Percentiles rank a stretch among this genome's conserved stretches.
These are phyloP conservation scores for Chloroceryle amazona DNA, from an alignment of 2,797 vertebrate species.

Conservation along the genomic window DNA sequence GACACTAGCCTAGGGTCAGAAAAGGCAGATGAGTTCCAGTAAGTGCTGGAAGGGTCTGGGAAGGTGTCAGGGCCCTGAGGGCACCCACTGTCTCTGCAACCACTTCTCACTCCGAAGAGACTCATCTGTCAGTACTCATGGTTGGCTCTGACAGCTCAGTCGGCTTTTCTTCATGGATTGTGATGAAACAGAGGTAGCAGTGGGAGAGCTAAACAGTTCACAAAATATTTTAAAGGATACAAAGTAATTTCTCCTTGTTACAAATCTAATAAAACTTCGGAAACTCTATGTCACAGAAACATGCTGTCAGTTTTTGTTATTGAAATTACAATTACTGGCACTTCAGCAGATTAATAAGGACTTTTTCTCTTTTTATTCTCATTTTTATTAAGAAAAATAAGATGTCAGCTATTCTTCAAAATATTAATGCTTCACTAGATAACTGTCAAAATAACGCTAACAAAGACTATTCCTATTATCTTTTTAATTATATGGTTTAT, in stretches of 20 bases:
- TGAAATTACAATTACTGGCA: not conserved
- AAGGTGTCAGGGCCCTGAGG: not conserved
- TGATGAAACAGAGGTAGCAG: not conserved
- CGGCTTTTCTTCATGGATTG: not conserved
- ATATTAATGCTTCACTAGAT: not conserved
- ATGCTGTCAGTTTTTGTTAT: not conserved
- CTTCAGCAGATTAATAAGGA: not conserved
- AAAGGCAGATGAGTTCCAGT: accelerated
- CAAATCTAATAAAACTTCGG: not conserved
- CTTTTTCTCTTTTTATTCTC: not conserved
- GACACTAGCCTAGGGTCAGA: not conserved
- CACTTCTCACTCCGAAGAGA: not conserved
- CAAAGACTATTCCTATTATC: not conserved
- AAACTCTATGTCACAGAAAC: not conserved
- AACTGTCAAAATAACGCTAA: not conserved
- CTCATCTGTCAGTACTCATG: accelerated
- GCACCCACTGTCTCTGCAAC: not conserved
- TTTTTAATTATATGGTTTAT: not conserved
- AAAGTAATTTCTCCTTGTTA: not conserved
- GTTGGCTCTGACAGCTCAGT: not conserved
- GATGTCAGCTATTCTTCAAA: not conserved
- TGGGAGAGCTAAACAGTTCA: not conserved
- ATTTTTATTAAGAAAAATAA: conserved; percentile 10
- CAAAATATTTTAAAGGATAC: not conserved
- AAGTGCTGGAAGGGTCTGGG: not conserved